These are phyloP conservation scores for Oreortyx pictus DNA, from an alignment of 2,797 vertebrate genomes.

Conservation along the genomic window DNA sequence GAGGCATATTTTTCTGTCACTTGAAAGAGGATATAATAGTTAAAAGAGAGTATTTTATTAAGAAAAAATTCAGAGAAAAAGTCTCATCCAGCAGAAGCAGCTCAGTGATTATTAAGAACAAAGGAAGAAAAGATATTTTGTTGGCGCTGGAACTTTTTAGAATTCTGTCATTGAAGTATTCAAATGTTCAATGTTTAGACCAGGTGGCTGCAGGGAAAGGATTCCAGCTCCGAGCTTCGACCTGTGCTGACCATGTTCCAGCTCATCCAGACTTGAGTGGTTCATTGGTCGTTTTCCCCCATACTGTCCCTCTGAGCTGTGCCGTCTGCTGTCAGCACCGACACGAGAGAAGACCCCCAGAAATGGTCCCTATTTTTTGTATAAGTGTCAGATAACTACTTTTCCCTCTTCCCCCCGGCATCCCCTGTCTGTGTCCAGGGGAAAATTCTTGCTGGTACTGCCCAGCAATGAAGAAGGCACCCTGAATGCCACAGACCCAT, in stretches of 20 bases:
- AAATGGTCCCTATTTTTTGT: not conserved
- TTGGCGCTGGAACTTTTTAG: not conserved
- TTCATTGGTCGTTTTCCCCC: not conserved
- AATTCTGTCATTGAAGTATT: not conserved
- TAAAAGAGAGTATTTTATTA: not conserved
- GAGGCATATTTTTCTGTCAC: not conserved
- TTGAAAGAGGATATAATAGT: not conserved
- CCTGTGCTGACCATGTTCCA: not conserved
- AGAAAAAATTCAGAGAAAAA: not conserved
- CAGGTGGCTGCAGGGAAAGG: not conserved
- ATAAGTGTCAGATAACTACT: not conserved
- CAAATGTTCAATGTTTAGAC: not conserved
- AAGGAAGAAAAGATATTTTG: not conserved
- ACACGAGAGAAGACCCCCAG: not conserved
- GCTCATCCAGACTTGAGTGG: not conserved
- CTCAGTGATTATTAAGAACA: not conserved
- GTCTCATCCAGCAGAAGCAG: not conserved
- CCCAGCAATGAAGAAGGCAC: not conserved
- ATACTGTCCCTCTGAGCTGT: not conserved
- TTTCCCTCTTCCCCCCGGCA: not conserved
- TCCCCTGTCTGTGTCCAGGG: no score
- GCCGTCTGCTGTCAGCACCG: not conserved
- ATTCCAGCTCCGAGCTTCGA: no score
- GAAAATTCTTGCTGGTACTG: not conserved
- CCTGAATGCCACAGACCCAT: not conserved